Evolutionary conservation across 2,888 invertebrate genomes (phyloP), one percentile per base, ranked within the genome.

Genomic region (Diplolepis rosae): DNA sequence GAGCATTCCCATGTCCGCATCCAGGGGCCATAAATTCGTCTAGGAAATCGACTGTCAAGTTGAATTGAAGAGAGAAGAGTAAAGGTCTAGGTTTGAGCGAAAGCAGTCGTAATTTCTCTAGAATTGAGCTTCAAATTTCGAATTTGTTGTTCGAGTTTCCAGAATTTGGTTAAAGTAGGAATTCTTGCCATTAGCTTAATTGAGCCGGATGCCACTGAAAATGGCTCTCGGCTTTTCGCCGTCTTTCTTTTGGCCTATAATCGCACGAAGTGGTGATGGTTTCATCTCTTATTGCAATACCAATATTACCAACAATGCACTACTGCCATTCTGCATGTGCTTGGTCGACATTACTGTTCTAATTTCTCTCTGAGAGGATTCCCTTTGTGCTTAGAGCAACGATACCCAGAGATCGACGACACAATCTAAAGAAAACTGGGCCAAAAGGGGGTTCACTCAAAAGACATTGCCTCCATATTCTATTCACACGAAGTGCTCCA

Each of bases 41-140:
- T 56, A 9, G 56, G 18, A 61, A 61, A 61, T 61, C 56, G 22
- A 35, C 56, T 61, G 56, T 39, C 56, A 7, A 39, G 56, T n/a
- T 18, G 11, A 39, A 61, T 61, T 61, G 4, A 7, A 45, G 7
- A n/a, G 9, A 45, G 15, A 45, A 7, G 22, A n/a, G 24, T 22
- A 13, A 6, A 13, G n/a, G n/a, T 61, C 22, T 11, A 6, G 18
- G 24, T 24, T 4, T 39, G 6, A 32, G 4, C 13, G 18, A 32
- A 54, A 30, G 1, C n/a, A 30, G 4, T 54, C 18, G 30, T 30
- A 54, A 54, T 32, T 30, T 32, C 28, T 30, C 7, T 1, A 32
- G 18, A 54, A 5, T 2, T 9, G 22, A 35, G 13, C 18, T 5
- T 22, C 35, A 56, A 39, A 24, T n/a, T 39, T 11, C 5, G 1